These are phyloP conservation scores for Helobdella robusta DNA, from an alignment of 2,888 invertebrate genomes.

Conservation along the genomic window DNA sequence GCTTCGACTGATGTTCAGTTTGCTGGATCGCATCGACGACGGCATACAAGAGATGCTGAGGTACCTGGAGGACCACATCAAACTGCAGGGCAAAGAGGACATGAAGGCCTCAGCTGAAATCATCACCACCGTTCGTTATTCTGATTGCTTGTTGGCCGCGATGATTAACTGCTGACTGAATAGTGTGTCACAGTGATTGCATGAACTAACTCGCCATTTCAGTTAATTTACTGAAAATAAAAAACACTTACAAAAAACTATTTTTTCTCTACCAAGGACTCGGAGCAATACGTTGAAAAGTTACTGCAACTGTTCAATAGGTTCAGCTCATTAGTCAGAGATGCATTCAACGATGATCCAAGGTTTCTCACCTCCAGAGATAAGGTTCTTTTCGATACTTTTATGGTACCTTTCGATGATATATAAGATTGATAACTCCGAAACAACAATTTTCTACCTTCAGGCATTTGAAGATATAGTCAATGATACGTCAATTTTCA, in stretches of 20 bases:
- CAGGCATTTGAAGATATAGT: conserved; percentile 88
- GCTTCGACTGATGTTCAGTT: conserved; percentile 60
- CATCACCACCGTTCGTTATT: conserved; percentile 62
- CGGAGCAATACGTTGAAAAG: conserved; percentile 94
- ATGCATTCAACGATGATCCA: conserved; percentile 93
- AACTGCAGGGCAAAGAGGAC: conserved; percentile 66
- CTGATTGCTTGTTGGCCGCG: no score
- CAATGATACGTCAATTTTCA: conserved; percentile 84
- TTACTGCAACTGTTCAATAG: conserved; percentile 80
- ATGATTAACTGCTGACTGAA: no score
- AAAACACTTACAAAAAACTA: background rate
- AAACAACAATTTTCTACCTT: conserved; percentile 26
- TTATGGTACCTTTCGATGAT: background rate
- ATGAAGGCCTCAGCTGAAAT: conserved; percentile 92
- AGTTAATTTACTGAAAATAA: no score
- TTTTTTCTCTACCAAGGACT: conserved; percentile 64
- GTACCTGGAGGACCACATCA: conserved; percentile 85
- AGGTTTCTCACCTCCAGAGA: conserved; percentile 92
- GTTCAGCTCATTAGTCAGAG: conserved; percentile 80
- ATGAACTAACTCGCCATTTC: no score
- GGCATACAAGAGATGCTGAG: conserved; percentile 84
- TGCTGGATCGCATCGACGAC: conserved; percentile 76
- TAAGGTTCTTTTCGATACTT: conserved; percentile 54
- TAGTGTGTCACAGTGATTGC: no score
- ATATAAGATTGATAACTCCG: background rate